These are phyloP conservation scores for Podargus strigoides DNA, from an alignment of 2,797 vertebrate genomes.

Conservation along the genomic window DNA sequence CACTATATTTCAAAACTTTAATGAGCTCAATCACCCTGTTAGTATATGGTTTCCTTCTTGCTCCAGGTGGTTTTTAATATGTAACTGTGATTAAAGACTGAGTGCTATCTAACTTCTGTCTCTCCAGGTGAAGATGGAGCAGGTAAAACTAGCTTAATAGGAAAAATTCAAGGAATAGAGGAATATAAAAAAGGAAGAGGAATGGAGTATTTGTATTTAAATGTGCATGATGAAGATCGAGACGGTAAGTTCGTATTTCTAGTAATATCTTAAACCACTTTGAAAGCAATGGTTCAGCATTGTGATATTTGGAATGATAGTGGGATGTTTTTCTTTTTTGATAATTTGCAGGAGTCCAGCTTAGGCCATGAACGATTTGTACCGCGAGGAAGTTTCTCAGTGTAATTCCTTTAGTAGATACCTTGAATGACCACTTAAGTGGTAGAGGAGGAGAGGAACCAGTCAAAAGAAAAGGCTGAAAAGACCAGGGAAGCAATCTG, in stretches of 20 bases:
- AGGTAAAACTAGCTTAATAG: constrained; percentile 96
- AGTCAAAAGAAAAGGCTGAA: background rate
- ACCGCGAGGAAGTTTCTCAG: background rate
- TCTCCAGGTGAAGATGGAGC: constrained; percentile 93
- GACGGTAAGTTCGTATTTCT: constrained; percentile 81
- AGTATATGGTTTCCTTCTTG: background rate
- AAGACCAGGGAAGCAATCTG: background rate
- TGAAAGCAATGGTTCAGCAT: background rate
- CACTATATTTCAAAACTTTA: background rate
- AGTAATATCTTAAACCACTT: background rate
- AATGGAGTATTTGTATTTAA: constrained; percentile 96
- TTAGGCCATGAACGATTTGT: background rate
- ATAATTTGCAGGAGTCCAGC: background rate
- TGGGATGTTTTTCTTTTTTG: background rate
- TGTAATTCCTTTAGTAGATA: background rate
- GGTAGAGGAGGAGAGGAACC: background rate
- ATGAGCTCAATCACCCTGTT: background rate
- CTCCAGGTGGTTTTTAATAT: background rate
- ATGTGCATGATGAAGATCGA: constrained; percentile 94
- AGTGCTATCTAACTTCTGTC: constrained; percentile 9
- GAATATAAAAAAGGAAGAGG: constrained; percentile 98
- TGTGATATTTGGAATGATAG: background rate
- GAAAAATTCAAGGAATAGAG: constrained; percentile 93
- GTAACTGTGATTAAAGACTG: background rate
- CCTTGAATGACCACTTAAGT: background rate